These are phyloP conservation scores for fruit fly (Drosophila melanogaster) DNA, from an alignment of 1,140 invertebrate species.

Conservation along the genomic window DNA sequence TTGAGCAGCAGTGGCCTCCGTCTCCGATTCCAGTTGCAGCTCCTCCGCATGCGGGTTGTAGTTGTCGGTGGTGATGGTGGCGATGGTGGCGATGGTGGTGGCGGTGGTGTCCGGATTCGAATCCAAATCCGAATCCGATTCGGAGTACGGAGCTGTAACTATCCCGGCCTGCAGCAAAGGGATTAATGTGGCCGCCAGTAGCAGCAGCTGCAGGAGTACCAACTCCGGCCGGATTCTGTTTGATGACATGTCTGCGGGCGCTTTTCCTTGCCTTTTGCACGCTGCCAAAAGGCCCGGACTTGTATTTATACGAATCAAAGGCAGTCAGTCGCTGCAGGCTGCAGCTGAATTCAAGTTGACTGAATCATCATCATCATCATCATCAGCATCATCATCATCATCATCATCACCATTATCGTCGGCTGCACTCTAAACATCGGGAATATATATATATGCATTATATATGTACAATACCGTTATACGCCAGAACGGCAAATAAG, in stretches of 20 bases:
- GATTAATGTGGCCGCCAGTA: constrained; percentile 46
- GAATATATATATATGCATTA: not conserved
- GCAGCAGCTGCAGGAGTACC: constrained; percentile 29
- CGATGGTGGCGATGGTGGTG: constrained; percentile 2
- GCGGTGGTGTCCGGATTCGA: constrained; percentile 3
- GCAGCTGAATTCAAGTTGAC: constrained; percentile 12
- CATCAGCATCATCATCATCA: constrained; percentile 7
- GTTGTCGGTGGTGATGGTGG: not conserved
- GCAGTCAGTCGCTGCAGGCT: not conserved
- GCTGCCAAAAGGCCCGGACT: constrained; percentile 39
- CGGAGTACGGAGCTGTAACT: constrained; percentile 10
- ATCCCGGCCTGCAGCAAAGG: constrained; percentile 40
- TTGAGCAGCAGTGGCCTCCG: constrained; percentile 8
- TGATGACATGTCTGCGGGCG: constrained; percentile 54
- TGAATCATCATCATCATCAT: constrained; percentile 8
- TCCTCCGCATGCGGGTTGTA: not conserved
- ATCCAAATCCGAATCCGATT: not conserved
- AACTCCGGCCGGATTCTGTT: constrained; percentile 37
- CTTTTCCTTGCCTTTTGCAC: constrained; percentile 34
- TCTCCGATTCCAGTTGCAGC: not conserved
- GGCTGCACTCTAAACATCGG: constrained; percentile 30
- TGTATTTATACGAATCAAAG: constrained; percentile 68
- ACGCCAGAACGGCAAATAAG: constrained; percentile 11
- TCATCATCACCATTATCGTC: constrained; percentile 10
- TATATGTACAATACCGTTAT: constrained; percentile 44